Evolutionary conservation across 2,797 vertebrate species (phyloP), one percentile per base, ranked within the genome.

Genomic region (Anableps anableps): DNA sequence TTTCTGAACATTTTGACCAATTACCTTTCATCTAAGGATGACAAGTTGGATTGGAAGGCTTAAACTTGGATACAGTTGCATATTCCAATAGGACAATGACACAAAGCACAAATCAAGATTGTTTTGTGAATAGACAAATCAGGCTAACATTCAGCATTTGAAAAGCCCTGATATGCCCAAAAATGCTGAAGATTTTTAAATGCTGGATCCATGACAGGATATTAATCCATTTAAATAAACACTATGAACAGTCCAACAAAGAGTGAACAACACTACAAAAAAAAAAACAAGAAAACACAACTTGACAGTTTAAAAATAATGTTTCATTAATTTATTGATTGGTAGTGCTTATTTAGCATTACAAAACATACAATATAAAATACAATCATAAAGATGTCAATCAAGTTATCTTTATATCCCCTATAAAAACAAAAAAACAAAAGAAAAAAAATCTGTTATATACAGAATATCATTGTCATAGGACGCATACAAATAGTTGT

Each of bases 351-450:
- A 45, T 80, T 88, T 82, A 70, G 75, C n/a, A 87, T 77, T 88
- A 88, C 82, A 93, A 88, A 92, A 91, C 80, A 89, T 79, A 89
- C 77, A 86, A 76, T 91, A 91, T 77, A 94, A 93, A 94, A 91
- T 90, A 90, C 71, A 92, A 92, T 87, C 82, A 91, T 75, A 83
- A 80, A 88, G 72, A 88, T 85, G 87, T 74, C 86, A 91, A 90
- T 89, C 83, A 87, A 86, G 74, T 34, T 80, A 80, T 84, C 53
- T 88, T 64, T 85, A 82, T 41, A 79, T 1, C 64, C 83, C 85
- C 75, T 82, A 88, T 80, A 91, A 91, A 88, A 91, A 68, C 34
- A 66, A 66, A 36, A 66, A 1, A 38, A 55, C 6, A 6, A 55
- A 53, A 53, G 6, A 77, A 88, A 74, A 74, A 84, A 87, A 90